Base-by-base conservation (phyloP, 92 coral and sea anemone genomes). In the Blastomussa wellsi region DNA sequence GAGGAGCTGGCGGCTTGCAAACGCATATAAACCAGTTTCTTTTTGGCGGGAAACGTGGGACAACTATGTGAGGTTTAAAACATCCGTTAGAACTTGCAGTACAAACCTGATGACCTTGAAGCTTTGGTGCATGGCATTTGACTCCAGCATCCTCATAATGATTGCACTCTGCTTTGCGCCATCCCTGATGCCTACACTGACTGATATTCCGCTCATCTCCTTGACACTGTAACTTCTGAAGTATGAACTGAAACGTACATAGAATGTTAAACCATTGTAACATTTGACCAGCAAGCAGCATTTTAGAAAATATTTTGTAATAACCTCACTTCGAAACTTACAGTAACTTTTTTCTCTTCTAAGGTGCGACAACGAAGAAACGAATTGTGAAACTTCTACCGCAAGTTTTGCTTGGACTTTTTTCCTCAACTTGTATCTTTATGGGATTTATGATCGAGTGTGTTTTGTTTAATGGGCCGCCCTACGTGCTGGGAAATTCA, bases 111-210 rank as follows among this genome's bases (percentile, higher is more conserved):
- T 85, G 90, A 3, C 87, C 88, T 74, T 84, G 84, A 36, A 90
- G 59, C 59, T 94, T 65, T n/a, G 99, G 99, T 0, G 62, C 93
- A 72, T 96, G 92, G 32, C 99, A 96, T 78, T 83, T 90, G 24
- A 96, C 96, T 22, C 97, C 86, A 20, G 90, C 97, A 59, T 95
- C 99, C 64, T 93, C 95, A 35, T 90, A 94, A 76, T 96, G 99
- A 67, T 81, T 86, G 74, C 99, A 96, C 16, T 88, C 59, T 31
- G 69, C 33, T n/a, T 64, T 77, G 24, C 68, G 73, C 67, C 69
- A 53, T 26, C 42, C 81, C 2, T 12, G 66, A 79, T 71, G 70
- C 59, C 60, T 76, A 60, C 98, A 96, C 28, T 85, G 70, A 35
- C 52, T 53, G 69, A 96, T 77, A 44, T 85, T 71, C 15, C 35